Conservation (phyloP, 2,888 invertebrate genomes). For the Trichogramma evanescens region DNA sequence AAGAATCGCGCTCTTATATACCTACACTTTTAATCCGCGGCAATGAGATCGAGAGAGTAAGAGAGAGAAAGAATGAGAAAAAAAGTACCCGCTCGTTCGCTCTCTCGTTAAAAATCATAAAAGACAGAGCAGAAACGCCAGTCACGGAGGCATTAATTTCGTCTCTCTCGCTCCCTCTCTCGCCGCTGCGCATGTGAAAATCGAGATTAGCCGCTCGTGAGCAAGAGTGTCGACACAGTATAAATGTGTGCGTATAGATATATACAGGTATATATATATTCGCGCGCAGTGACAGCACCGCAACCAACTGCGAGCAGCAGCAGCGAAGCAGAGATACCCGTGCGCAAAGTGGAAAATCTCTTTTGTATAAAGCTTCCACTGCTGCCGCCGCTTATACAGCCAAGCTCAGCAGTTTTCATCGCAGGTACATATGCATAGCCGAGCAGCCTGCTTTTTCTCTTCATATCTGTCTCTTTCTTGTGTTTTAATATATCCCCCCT, state of each 20-base stretch:
- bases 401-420: slow-evolving; percentile 12
- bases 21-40: no score
- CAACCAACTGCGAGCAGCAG: neutral
- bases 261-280: no score
- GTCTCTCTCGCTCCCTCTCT: neutral
- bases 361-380: slow-evolving; percentile 32
- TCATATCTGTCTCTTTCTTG: neutral
- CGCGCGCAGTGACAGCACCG: no score
- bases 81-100: neutral
- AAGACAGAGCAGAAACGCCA: neutral
- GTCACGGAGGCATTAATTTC: slow-evolving; percentile 9
- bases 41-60: no score
- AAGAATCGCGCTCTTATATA: no score
- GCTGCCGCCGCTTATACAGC: no score
- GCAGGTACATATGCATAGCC: no score
- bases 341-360: slow-evolving; percentile 33
- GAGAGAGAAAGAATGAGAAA: neutral
- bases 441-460: neutral
- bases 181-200: slow-evolving; percentile 6
- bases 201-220: slow-evolving; percentile 12
- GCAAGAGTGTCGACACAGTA: slow-evolving; percentile 16
- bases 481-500: slow-evolving; percentile 12
- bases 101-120: slow-evolving; percentile 15
- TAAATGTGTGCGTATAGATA: slow-evolving; percentile 11
- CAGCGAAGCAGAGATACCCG: neutral